These are phyloP conservation scores for Spialia ferax DNA, from an alignment of 2,888 invertebrate species.

Conservation along the genomic window DNA sequence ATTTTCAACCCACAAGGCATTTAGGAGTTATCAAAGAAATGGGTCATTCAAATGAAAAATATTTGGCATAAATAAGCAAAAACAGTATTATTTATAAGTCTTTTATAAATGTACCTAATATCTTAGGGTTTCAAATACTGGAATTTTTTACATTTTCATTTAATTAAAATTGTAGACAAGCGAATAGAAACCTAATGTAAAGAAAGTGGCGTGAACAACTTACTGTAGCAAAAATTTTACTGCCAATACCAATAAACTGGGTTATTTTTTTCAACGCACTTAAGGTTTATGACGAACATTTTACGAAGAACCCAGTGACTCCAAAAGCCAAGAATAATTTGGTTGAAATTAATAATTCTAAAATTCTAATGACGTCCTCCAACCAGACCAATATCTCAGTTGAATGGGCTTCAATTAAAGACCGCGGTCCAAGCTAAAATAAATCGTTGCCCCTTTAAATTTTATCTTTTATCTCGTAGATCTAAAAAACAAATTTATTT, in stretches of 20 bases:
- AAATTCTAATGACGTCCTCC: slow-evolving; percentile 43
- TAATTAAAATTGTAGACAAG: too few relatives aligned
- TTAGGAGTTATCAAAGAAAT: background rate
- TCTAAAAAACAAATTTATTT: slow-evolving; percentile 3
- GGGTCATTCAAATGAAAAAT: background rate
- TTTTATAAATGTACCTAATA: too few relatives aligned
- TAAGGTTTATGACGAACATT: slow-evolving; percentile 25
- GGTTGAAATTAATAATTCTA: slow-evolving; percentile 36
- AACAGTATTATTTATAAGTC: too few relatives aligned
- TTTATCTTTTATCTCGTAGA: slow-evolving; percentile 5
- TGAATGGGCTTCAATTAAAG: slow-evolving; percentile 77
- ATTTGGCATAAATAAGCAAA: background rate
- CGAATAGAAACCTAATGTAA: too few relatives aligned
- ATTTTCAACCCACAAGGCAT: slow-evolving; percentile 54
- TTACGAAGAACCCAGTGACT: slow-evolving; percentile 19
- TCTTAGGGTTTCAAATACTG: too few relatives aligned
- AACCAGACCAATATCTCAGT: slow-evolving; percentile 64
- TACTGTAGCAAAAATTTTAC: too few relatives aligned
- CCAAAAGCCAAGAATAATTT: slow-evolving; percentile 31
- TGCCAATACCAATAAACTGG: background rate
- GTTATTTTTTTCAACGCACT: background rate
- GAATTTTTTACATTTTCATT: too few relatives aligned
- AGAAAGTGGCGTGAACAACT: too few relatives aligned
- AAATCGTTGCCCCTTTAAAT: slow-evolving; percentile 52
- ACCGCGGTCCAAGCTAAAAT: slow-evolving; percentile 58